phyloP scores from a whole-genome alignment of 2,797 vertebrate species.

The Lepus oiostolus region DNA sequence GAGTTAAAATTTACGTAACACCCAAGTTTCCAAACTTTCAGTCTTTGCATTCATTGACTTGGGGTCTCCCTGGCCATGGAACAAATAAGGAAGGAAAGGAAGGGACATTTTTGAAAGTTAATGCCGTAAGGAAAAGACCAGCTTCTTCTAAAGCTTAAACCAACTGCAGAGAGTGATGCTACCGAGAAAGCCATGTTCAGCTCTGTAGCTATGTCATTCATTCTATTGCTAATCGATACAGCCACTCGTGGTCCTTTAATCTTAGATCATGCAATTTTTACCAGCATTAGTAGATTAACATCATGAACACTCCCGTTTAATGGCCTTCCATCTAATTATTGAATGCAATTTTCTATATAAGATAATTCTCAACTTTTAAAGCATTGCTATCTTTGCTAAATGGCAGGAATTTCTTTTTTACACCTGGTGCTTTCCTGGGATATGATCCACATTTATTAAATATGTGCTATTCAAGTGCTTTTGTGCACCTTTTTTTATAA shows the following conservation, averaged over 20 bases:
- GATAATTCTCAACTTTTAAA: constrained; percentile 72
- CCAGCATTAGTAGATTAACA: constrained; percentile 43
- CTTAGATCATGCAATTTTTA: constrained; percentile 42
- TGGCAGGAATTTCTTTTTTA: constrained; percentile 38
- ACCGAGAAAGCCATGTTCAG: not conserved
- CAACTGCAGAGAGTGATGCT: not conserved
- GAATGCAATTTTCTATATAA: constrained; percentile 61
- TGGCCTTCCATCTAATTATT: constrained; percentile 62
- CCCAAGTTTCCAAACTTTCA: not conserved
- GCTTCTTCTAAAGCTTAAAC: not conserved
- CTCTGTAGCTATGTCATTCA: not conserved
- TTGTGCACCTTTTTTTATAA: constrained; percentile 82
- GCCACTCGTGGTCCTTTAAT: not conserved
- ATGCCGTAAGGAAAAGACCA: not conserved
- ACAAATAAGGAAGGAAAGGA: constrained; percentile 41
- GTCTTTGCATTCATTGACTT: not conserved
- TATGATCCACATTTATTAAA: constrained; percentile 69
- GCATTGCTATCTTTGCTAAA: constrained; percentile 53
- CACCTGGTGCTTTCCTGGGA: constrained; percentile 59
- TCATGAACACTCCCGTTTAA: constrained; percentile 70
- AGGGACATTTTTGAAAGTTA: not conserved
- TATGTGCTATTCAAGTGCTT: constrained; percentile 83
- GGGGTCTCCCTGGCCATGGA: not conserved
- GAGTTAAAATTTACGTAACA: constrained; percentile 23
- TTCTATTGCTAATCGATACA: not conserved